Conservation (phyloP, 2,113 vertebrate genomes). For the Leptobrachium leishanense region DNA sequence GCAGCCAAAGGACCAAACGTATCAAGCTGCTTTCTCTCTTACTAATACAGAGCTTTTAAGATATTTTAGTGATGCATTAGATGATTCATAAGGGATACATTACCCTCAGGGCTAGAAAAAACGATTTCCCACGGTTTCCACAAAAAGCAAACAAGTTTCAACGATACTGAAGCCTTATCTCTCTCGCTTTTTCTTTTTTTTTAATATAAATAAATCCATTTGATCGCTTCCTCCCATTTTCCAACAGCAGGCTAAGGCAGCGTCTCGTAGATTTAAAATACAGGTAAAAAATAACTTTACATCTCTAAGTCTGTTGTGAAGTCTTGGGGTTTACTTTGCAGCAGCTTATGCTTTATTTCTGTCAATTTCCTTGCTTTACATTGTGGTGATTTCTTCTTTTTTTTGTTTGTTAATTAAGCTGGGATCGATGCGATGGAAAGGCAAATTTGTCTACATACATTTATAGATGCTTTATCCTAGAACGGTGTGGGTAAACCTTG, state of each 20-base stretch:
- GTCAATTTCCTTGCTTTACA: too few species aligned
- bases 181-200: conserved; percentile 19
- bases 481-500: too few species aligned
- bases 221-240: conserved; percentile 68
- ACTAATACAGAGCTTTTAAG: conserved; percentile 51
- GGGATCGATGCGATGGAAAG: too few species aligned
- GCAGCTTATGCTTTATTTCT: too few species aligned
- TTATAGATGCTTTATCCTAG: too few species aligned
- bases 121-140: conserved; percentile 59
- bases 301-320: conserved; percentile 68
- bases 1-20: conserved; percentile 72
- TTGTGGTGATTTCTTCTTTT: too few species aligned
- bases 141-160: conserved; percentile 63
- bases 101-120: conserved; percentile 62
- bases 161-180: conserved; percentile 61
- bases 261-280: conserved; percentile 72
- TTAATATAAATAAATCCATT: conserved; percentile 68
- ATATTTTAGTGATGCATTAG: conserved; percentile 57
- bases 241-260: conserved; percentile 72
- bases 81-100: conserved; percentile 60
- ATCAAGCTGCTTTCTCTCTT: conserved; percentile 64
- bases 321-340: background rate
- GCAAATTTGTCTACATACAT: too few species aligned
- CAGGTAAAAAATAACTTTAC: conserved; percentile 72
- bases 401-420: too few species aligned